Conservation (phyloP, 2,797 vertebrate species). For the Macroramphosus scolopax region DNA sequence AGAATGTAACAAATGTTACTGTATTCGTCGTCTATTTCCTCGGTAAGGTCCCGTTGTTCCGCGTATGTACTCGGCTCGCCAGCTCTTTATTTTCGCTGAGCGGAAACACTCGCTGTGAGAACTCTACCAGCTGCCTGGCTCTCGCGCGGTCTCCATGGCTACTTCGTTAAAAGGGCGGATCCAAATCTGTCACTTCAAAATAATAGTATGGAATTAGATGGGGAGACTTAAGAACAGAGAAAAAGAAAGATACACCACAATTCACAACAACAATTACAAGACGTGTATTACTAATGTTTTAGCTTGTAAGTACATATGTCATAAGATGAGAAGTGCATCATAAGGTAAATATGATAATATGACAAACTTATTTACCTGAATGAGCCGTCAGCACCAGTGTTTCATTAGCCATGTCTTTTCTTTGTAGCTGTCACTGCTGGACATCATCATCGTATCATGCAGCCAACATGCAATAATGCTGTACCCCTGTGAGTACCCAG, state of each 20-base stretch:
- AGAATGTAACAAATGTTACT: conserved; percentile 13
- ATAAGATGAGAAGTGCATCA: too few relatives aligned
- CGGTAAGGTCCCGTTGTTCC: conserved; percentile 9
- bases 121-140: conserved; percentile 71
- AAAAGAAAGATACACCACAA: neutral
- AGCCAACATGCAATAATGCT: neutral
- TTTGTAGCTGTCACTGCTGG: conserved; percentile 4
- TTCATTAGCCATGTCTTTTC: neutral
- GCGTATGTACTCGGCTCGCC: conserved; percentile 40
- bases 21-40: conserved; percentile 29
- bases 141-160: conserved; percentile 77
- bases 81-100: conserved; percentile 63
- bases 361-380: too few relatives aligned
- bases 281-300: too few relatives aligned
- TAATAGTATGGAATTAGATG: conserved; percentile 32
- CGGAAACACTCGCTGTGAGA: conserved; percentile 65
- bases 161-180: conserved; percentile 63
- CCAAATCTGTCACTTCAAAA: conserved; percentile 56
- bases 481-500: too few relatives aligned
- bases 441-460: neutral
- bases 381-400: neutral
- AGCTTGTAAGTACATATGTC: too few relatives aligned
- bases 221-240: conserved; percentile 41
- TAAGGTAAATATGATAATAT: too few relatives aligned
- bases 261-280: conserved; percentile 1